Evolutionary conservation across 1,140 invertebrate genomes (phyloP).

Genomic region (Penaeus indicus): DNA sequence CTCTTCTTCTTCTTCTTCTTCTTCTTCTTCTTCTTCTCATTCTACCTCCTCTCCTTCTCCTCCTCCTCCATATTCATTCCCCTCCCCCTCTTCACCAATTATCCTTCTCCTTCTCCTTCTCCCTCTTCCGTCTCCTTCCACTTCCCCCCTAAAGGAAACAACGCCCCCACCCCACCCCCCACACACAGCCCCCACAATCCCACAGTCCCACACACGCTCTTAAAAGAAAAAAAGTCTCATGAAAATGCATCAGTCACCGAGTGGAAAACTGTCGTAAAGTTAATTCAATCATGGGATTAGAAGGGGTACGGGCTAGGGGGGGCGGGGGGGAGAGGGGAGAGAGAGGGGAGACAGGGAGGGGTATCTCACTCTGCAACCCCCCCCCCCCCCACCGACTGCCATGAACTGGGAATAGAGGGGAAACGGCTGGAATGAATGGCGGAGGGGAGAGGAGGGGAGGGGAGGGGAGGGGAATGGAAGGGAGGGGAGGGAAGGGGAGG

Average conservation of each 20-base stretch:
- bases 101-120: too few species aligned
- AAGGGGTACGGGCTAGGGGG: background rate
- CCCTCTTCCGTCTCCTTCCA: too few species aligned
- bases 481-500: background rate
- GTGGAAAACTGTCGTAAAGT: conserved; percentile 58
- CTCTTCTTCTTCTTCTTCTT: too few species aligned
- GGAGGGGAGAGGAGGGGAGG: background rate
- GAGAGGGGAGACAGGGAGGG: background rate
- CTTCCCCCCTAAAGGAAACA: too few species aligned
- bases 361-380: background rate
- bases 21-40: too few species aligned
- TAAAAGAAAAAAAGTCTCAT: conserved; percentile 34
- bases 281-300: conserved; percentile 58
- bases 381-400: too few species aligned
- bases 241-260: conserved; percentile 54
- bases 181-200: too few species aligned
- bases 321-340: background rate
- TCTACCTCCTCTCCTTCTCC: too few species aligned
- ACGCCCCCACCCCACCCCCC: too few species aligned
- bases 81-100: too few species aligned
- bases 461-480: background rate
- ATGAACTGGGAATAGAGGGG: background rate
- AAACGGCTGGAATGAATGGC: background rate
- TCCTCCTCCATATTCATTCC: too few species aligned
- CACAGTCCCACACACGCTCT: too few species aligned